Evolutionary conservation across 1,140 invertebrate genomes (phyloP).

Genomic region (Vanessa tameamea): DNA sequence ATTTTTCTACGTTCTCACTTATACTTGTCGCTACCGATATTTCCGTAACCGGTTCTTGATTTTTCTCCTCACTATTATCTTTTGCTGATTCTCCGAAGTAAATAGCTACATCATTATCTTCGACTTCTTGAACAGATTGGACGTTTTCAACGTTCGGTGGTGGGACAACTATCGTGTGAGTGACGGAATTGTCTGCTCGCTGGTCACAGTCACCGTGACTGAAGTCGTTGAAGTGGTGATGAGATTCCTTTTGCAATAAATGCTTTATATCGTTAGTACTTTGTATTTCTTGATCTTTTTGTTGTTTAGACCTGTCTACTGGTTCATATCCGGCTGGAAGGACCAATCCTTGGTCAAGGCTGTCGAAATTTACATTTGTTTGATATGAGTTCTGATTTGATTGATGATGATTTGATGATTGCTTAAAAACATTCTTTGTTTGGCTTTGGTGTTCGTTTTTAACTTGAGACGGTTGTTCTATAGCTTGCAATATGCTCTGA

Average conservation of each 20-base stretch:
- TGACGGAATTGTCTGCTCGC: conserved; percentile 63
- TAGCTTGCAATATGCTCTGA: conserved; percentile 86
- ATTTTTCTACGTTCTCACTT: conserved; percentile 52
- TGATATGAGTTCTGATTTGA: conserved; percentile 25
- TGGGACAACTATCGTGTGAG: conserved; percentile 62
- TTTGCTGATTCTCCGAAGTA: conserved; percentile 72
- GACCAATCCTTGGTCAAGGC: conserved; percentile 47
- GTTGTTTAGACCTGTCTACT: conserved; percentile 59
- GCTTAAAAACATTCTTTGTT: conserved; percentile 19
- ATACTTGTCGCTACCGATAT: conserved; percentile 75
- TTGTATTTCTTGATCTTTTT: conserved; percentile 55
- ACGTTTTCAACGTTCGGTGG: conserved; percentile 55
- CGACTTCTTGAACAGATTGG: conserved; percentile 61
- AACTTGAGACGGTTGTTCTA: conserved; percentile 62
- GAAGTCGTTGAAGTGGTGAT: conserved; percentile 43
- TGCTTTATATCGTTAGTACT: conserved; percentile 53
- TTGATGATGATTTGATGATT: conserved; percentile 25
- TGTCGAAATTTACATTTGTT: conserved; percentile 36
- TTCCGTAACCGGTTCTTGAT: conserved; percentile 68
- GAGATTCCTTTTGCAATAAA: conserved; percentile 48
- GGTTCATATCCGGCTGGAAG: conserved; percentile 72
- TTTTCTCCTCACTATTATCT: conserved; percentile 27
- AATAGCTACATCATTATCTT: conserved; percentile 81
- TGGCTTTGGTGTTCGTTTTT: conserved; percentile 40
- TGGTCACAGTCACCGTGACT: conserved; percentile 64